phyloP scores from a whole-genome alignment of 1,140 invertebrate genomes.

The Drosophila santomea region DNA sequence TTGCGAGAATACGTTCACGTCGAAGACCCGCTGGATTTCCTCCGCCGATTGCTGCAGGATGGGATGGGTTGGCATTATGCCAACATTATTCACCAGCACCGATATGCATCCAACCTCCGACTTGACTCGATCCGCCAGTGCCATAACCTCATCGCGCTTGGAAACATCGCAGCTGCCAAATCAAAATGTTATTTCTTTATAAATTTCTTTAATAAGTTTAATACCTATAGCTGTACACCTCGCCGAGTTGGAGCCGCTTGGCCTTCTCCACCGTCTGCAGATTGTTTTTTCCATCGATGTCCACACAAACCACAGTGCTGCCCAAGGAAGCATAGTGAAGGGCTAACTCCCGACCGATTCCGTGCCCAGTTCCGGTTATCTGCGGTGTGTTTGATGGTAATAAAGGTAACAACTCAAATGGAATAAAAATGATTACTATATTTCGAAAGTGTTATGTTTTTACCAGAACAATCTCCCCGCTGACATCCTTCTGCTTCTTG shows the following conservation, averaged over 20 bases:
- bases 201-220: neutral
- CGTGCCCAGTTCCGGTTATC: slow-evolving; percentile 96
- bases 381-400: slow-evolving; percentile 73
- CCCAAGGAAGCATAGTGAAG: slow-evolving; percentile 92
- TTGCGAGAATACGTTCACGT: slow-evolving; percentile 90
- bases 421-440: no score
- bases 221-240: slow-evolving; percentile 87
- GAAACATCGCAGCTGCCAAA: slow-evolving; percentile 89
- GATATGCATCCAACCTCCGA: slow-evolving; percentile 88
- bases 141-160: slow-evolving; percentile 86
- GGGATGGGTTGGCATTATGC: slow-evolving; percentile 89
- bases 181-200: neutral
- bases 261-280: slow-evolving; percentile 88
- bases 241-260: slow-evolving; percentile 84
- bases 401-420: no score
- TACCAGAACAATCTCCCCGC: slow-evolving; percentile 89
- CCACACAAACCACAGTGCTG: slow-evolving; percentile 93
- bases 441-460: no score
- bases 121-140: slow-evolving; percentile 86
- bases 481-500: slow-evolving; percentile 86
- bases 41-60: slow-evolving; percentile 87
- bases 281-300: slow-evolving; percentile 92
- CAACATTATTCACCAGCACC: slow-evolving; percentile 92
- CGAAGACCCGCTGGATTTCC: slow-evolving; percentile 88
- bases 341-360: slow-evolving; percentile 94